These are phyloP conservation scores for Riparia riparia DNA, from an alignment of 2,113 vertebrate species.

Conservation along the genomic window DNA sequence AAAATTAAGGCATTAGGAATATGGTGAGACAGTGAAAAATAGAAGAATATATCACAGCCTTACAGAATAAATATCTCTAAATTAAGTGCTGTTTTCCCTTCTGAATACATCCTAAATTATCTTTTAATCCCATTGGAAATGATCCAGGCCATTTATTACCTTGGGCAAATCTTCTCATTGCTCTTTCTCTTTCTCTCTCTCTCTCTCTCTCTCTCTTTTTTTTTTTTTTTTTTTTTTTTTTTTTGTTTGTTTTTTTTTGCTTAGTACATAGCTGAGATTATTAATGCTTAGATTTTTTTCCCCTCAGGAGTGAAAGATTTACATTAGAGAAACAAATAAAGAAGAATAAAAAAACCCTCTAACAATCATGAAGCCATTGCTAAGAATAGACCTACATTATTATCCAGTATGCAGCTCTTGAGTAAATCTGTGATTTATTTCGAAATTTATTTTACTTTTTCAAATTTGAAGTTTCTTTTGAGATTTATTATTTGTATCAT, in stretches of 20 bases:
- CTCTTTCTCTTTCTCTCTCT: neutral
- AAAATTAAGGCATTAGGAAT: neutral
- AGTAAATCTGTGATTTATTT: neutral
- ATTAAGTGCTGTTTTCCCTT: neutral
- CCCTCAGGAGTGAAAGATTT: neutral
- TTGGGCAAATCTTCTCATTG: neutral
- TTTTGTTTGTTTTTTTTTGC: neutral
- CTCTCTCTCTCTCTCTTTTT: too few species aligned
- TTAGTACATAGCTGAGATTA: neutral
- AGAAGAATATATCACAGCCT: neutral
- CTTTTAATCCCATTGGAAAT: neutral
- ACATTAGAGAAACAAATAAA: neutral
- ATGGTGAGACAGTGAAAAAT: neutral
- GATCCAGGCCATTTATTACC: neutral
- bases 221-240: neutral
- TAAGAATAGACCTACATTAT: neutral
- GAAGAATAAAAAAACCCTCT: neutral
- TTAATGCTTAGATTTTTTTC: neutral
- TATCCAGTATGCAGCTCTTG: neutral
- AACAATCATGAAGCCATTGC: neutral
- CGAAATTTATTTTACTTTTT: neutral
- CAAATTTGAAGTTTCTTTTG: neutral
- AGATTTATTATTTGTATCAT: neutral
- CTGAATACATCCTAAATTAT: neutral
- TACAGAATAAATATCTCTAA: neutral